These are phyloP conservation scores for Talpa occidentalis DNA, from an alignment of 2,113 vertebrate species.

Conservation along the genomic window DNA sequence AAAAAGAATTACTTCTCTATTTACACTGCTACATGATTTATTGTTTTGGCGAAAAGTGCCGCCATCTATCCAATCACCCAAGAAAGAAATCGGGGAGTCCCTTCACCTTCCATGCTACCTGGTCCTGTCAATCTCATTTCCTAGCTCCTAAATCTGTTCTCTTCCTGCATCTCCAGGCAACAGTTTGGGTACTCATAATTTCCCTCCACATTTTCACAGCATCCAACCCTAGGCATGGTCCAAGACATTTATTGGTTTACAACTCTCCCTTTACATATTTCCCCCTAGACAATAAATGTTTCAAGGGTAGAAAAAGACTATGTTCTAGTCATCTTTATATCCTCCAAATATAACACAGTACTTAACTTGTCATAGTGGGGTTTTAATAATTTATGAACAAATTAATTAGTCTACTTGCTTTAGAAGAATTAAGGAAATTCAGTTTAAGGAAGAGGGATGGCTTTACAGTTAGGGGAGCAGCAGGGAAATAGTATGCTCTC, in stretches of 20 bases:
- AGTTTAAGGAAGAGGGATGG: background rate
- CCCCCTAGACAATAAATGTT: background rate
- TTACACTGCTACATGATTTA: background rate
- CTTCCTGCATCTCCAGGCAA: background rate
- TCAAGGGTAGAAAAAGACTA: background rate
- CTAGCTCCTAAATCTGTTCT: background rate
- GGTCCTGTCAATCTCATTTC: background rate
- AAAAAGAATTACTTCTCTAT: background rate
- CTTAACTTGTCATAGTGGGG: background rate
- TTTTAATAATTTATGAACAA: background rate
- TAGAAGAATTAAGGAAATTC: background rate
- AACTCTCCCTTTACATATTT: background rate
- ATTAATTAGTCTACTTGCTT: background rate
- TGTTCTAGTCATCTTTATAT: background rate
- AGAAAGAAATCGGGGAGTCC: background rate
- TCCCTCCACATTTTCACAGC: background rate
- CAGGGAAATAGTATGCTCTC: background rate
- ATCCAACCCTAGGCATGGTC: background rate
- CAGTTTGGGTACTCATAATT: background rate
- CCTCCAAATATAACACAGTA: background rate
- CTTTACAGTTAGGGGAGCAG: background rate
- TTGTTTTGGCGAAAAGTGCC: background rate
- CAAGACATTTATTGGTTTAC: background rate
- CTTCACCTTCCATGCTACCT: background rate
- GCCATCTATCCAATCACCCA: background rate